These are phyloP conservation scores for Darevskia mixta DNA, from an alignment of 2,797 vertebrate genomes.

Conservation along the genomic window DNA sequence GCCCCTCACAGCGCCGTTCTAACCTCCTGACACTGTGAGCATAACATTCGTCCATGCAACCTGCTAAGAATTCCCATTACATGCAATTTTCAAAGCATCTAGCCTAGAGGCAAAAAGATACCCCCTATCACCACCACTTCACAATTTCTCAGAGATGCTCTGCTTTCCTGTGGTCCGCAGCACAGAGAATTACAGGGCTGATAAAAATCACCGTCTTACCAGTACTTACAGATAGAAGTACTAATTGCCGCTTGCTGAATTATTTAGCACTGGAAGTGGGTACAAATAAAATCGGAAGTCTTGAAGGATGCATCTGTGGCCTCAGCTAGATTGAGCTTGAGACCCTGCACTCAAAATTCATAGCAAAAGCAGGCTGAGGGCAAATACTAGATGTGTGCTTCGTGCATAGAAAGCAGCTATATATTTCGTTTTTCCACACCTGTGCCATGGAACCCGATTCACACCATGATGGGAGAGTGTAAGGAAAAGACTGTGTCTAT, in stretches of 20 bases:
- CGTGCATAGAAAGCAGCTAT: too few relatives aligned
- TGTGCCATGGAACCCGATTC: too few relatives aligned
- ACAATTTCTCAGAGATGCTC: conserved; percentile 1
- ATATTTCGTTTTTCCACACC: too few relatives aligned
- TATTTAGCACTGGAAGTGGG: conserved; percentile 16
- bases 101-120: conserved; percentile 1
- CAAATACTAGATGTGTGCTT: too few relatives aligned
- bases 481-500: too few relatives aligned
- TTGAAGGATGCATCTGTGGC: not conserved
- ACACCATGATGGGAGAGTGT: too few relatives aligned
- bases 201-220: not conserved
- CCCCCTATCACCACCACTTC: not conserved
- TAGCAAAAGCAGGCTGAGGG: not conserved
- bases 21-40: conserved; percentile 18
- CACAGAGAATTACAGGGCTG: not conserved
- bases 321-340: conserved; percentile 6
- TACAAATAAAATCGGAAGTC: not conserved
- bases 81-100: conserved; percentile 20
- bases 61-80: conserved; percentile 3
- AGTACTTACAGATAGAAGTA: not conserved
- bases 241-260: not conserved
- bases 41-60: not conserved
- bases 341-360: conserved; percentile 17
- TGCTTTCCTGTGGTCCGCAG: conserved; percentile 7
- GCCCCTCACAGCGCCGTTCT: too few relatives aligned